Percentiles rank a stretch among this genome's conserved stretches.
These are phyloP conservation scores for Mnemiopsis leidyi DNA, from an alignment of 37 sponge, comb jelly and placozoan genomes.

Conservation along the genomic window DNA sequence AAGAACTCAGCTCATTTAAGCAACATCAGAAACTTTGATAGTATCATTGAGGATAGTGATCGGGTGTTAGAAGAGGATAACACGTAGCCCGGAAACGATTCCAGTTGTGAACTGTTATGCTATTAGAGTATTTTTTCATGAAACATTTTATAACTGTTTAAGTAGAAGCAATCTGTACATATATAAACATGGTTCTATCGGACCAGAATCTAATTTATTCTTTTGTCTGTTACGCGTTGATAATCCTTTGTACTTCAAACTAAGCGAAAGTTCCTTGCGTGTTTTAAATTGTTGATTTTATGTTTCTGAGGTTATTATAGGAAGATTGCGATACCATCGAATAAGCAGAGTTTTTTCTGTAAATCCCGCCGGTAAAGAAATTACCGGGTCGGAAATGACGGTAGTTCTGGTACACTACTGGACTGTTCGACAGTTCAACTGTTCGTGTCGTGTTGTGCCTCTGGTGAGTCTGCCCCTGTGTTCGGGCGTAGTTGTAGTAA, in stretches of 20 bases:
- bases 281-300: no score
- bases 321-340: background rate
- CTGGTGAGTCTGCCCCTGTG: background rate
- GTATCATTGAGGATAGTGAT: background rate
- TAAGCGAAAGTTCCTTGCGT: background rate
- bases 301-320: background rate
- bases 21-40: constrained; percentile 27
- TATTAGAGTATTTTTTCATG: no score
- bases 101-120: no score
- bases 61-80: no score
- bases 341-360: background rate
- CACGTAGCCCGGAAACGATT: no score
- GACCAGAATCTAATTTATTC: background rate
- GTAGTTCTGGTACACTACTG: constrained; percentile 32
- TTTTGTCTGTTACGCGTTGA: background rate
- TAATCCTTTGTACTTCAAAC: background rate
- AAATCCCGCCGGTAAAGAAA: background rate
- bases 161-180: no score
- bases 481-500: background rate
- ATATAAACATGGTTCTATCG: background rate
- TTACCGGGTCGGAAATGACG: background rate
- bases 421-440: background rate
- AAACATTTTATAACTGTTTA: no score
- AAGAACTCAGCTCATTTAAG: background rate
- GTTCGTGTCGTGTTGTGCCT: background rate